These are phyloP conservation scores for Pseudomyrmex flavicornis DNA, from an alignment of 1,140 invertebrate genomes.

Conservation along the genomic window DNA sequence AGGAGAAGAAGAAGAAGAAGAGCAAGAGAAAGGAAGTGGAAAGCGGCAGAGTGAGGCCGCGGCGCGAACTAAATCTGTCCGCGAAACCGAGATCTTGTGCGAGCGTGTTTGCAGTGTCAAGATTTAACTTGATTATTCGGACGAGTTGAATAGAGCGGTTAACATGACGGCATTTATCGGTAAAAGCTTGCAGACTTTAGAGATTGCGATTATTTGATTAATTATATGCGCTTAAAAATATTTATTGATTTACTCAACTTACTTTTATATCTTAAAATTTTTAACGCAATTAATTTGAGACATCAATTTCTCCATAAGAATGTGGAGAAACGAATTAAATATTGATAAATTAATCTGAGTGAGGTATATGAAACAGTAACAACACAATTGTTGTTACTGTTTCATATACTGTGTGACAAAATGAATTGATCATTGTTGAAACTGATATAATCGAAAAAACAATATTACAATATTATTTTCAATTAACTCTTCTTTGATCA, in stretches of 20 bases:
- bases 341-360: neutral
- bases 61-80: conserved; percentile 61
- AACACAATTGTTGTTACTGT: too few relatives aligned
- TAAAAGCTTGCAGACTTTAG: neutral
- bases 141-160: conserved; percentile 30
- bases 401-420: too few relatives aligned
- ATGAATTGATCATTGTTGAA: too few relatives aligned
- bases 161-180: conserved; percentile 17
- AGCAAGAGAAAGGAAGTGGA: conserved; percentile 43
- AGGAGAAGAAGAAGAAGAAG: neutral
- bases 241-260: neutral
- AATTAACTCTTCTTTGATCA: neutral
- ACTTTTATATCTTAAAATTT: neutral
- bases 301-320: neutral
- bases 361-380: neutral
- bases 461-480: neutral
- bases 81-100: conserved; percentile 44
- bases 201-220: neutral
- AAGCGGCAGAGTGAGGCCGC: conserved; percentile 39
- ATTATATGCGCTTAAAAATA: neutral
- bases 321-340: neutral
- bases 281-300: neutral
- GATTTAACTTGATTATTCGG: conserved; percentile 50
- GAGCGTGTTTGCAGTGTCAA: conserved; percentile 43
- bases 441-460: neutral